Base-by-base conservation (phyloP, 35 echinoderm and acorn worm genomes). In the Eucidaris tribuloides region DNA sequence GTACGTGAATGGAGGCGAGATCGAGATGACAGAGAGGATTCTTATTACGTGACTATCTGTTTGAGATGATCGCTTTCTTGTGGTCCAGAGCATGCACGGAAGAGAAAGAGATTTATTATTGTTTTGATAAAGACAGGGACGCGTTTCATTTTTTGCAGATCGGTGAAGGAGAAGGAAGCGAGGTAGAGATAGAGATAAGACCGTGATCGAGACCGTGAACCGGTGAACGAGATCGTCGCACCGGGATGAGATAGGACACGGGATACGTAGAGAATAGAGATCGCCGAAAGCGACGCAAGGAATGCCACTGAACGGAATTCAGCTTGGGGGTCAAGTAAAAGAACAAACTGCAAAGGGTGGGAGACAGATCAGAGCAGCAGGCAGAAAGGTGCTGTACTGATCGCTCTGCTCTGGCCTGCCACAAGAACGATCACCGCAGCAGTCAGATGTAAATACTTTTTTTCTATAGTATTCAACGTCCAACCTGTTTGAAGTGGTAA, bases 191-290 rank as follows among this genome's bases (percentile, higher is more conserved):
- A 54, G 87, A n/a, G 87, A 87, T 38, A 85, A 38, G 88, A 96
- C 56, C 62, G 83, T 25, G 68, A 83, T 58, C 62, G 84, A 68
- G 82, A 85, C 22, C 63, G 94, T 18, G 90, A 92, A 1, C n/a
- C n/a, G 35, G 93, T 46, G 94, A 92, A 58, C 63, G 89, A 22
- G 94, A 92, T 45, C 61, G 88, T 48, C 70, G 84, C 56, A 38
- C 66, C 19, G 81, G 79, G 27, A 38, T 78, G 22, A 72, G 66
- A 1, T 52, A 61, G 56, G 33, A 48, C 0, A 45, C 77, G 35
- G 56, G 49, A 45, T 50, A 80, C 37, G 58, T 62, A 41, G 44
- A 85, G 44, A 86, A 92, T n/a, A 93, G 86, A 90, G 90, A 88
- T 48, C 44, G 89, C n/a, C 66, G 81, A 2, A 32, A 68, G 37